Percentiles rank a stretch among this genome's conserved stretches.
Conservation (phyloP, 1,140 invertebrate genomes). For the Trichonephila inaurata region DNA sequence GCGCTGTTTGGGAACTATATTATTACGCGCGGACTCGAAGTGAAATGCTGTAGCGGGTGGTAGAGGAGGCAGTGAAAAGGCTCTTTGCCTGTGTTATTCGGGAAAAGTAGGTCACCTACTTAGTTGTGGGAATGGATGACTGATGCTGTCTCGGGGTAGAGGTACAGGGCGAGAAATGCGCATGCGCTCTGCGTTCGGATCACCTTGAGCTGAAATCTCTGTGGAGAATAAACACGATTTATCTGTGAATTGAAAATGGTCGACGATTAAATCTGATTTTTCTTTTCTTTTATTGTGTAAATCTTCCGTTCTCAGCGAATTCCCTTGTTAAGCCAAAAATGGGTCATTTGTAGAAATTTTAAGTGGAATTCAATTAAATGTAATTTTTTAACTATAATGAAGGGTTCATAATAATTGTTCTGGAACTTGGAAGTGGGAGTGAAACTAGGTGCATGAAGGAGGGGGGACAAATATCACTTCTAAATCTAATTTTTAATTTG, state of each 20-base stretch:
- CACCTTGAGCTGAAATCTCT: conserved; percentile 70
- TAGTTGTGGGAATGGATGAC: conserved; percentile 69
- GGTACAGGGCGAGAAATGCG: conserved; percentile 43
- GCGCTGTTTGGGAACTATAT: conserved; percentile 19
- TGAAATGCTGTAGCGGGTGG: conserved; percentile 17
- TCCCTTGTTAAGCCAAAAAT: not conserved
- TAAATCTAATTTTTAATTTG: no score
- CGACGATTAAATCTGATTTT: conserved; percentile 43
- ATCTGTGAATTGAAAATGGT: conserved; percentile 69
- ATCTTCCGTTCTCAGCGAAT: conserved; percentile 27
- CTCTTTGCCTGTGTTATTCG: not conserved
- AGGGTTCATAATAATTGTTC: not conserved
- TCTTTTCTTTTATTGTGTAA: conserved; percentile 32
- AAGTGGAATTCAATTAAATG: not conserved
- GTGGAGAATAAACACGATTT: conserved; percentile 68
- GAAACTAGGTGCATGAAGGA: no score
- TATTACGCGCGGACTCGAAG: conserved; percentile 11
- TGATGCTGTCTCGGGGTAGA: conserved; percentile 66
- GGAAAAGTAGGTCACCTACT: conserved; percentile 69
- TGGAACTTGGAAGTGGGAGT: not conserved
- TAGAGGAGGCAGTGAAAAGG: conserved; percentile 43
- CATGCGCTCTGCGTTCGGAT: conserved; percentile 21
- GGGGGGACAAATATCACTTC: no score
- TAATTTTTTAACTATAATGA: not conserved
- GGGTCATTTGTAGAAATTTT: conserved; percentile 2